These are phyloP conservation scores for Limnodromus scolopaceus DNA, from an alignment of 2,797 vertebrate genomes.

Conservation along the genomic window DNA sequence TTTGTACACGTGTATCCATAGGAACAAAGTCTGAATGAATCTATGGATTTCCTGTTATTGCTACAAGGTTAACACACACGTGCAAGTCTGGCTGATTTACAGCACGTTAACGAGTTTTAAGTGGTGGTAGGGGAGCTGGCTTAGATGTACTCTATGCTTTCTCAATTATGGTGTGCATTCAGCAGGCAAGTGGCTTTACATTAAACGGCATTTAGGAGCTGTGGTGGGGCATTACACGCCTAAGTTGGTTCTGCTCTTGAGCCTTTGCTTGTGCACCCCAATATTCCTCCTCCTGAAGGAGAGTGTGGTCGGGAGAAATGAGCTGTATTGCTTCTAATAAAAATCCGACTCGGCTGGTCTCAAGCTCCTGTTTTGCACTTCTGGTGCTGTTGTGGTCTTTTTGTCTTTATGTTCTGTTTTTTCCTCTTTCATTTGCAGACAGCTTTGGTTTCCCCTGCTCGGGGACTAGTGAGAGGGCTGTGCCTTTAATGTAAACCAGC, in stretches of 20 bases:
- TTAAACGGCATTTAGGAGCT: neutral
- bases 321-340: neutral
- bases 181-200: neutral
- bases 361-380: neutral
- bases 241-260: neutral
- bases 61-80: accelerated
- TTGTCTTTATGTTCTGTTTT: neutral
- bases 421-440: neutral
- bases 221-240: neutral
- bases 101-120: neutral
- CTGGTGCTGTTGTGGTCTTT: neutral
- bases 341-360: neutral
- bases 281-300: neutral
- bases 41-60: neutral
- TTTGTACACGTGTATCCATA: neutral
- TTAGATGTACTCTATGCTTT: neutral
- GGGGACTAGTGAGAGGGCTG: neutral
- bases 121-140: neutral
- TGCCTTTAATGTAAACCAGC: constrained; percentile 2
- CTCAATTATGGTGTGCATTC: neutral
- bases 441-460: neutral
- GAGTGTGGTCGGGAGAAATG: neutral
- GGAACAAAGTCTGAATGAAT: neutral
- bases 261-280: neutral
- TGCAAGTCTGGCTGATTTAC: neutral